Evolutionary conservation across 30 jellyfish, hydroid and myxozoan genomes (phyloP).

Genomic region (Aurelia sp.): DNA sequence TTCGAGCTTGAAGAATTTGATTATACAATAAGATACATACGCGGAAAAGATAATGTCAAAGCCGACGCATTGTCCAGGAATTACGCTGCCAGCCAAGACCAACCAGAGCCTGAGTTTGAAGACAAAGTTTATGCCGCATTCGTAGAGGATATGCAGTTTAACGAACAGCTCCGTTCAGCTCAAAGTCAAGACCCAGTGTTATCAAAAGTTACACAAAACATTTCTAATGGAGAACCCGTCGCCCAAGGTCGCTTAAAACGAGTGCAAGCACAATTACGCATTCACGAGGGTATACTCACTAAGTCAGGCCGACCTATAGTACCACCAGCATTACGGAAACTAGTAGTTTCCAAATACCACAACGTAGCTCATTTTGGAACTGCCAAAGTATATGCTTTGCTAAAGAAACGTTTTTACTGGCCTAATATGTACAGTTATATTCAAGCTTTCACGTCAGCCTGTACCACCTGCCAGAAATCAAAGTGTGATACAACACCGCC

Average conservation of each 20-base stretch:
- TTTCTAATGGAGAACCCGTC: not conserved
- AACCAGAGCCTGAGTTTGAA: no score
- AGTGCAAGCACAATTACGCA: no score
- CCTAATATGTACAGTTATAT: constrained; percentile 57
- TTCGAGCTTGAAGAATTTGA: no score
- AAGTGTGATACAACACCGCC: constrained; percentile 65
- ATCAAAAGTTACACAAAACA: constrained; percentile 7
- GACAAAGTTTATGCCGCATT: no score
- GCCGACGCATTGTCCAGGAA: no score
- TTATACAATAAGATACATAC: no score
- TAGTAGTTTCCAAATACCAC: constrained; percentile 17
- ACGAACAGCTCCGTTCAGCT: constrained; percentile 10
- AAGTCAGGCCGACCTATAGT: constrained; percentile 59
- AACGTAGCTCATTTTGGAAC: constrained; percentile 59
- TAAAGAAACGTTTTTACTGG: constrained; percentile 63
- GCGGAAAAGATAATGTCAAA: no score
- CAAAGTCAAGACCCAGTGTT: constrained; percentile 19
- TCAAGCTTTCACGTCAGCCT: constrained; percentile 14
- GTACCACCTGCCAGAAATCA: constrained; percentile 51
- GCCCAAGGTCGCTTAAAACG: constrained; percentile 59
- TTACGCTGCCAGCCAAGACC: no score
- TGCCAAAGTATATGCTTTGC: constrained; percentile 40
- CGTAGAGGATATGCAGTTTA: not conserved
- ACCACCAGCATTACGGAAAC: constrained; percentile 41
- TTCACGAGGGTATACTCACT: constrained; percentile 34